Conservation (phyloP, 2,888 invertebrate genomes). For the Drosophila silvestris region DNA sequence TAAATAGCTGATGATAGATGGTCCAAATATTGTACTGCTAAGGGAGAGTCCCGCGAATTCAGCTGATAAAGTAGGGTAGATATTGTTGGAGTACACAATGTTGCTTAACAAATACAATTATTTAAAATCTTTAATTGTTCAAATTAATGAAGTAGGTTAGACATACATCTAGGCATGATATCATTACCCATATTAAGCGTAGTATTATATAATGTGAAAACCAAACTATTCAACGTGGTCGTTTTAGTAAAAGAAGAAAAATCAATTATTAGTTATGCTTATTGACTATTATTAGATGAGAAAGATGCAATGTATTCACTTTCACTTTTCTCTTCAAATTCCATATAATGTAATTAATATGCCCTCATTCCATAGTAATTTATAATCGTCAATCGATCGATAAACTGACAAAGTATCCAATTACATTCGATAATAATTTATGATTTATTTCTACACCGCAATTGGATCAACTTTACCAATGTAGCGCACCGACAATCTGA, state of each 20-base stretch:
- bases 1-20: neutral
- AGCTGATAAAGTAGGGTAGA: neutral
- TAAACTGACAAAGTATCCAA: conserved; percentile 6
- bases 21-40: neutral
- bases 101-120: neutral
- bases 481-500: conserved; percentile 60
- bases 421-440: conserved; percentile 19
- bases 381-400: neutral
- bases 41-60: neutral
- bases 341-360: neutral
- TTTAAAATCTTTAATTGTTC: neutral
- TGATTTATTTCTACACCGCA: conserved; percentile 25
- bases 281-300: neutral
- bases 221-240: neutral
- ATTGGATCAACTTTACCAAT: conserved; percentile 47
- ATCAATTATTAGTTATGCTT: neutral
- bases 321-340: neutral
- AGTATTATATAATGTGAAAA: too few species aligned
- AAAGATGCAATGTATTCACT: neutral
- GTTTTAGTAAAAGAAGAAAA: neutral
- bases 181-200: neutral
- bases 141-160: neutral
- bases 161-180: neutral
- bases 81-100: neutral
- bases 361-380: neutral